Base-by-base conservation (phyloP, 2,888 invertebrate genomes). In the Xestia xanthographa region DNA sequence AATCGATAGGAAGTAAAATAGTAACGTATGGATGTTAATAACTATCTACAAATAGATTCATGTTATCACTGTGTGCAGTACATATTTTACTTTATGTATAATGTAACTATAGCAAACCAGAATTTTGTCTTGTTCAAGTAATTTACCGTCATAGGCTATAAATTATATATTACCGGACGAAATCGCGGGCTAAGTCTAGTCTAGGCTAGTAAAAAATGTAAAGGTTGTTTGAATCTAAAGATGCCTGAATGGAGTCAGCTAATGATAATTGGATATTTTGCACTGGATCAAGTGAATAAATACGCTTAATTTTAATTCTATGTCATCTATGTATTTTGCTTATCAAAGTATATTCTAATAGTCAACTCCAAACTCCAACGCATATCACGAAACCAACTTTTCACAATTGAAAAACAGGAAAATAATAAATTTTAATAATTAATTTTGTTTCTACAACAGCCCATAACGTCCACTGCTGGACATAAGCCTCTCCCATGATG, bases 381-480 rank as follows among this genome's bases (percentile, higher is more conserved):
- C 6, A 6, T 4, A n/a, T 22, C 11, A 9, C 5, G 8, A 65
- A 65, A 48, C 9, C 14, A 58, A 41, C 9, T 41, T 50, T 66
- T 60, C 66, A 50, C n/a, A 14, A 29, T 60, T 29, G 65, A n/a
- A 73, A 75, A 48, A n/a, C 1, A n/a, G 12, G 53, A 53, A n/a
- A 4, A n/a, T 1, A 53, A n/a, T n/a, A 20, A 48, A 2, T 5
- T 20, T 45, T 17, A 14, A 45, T 45, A 41, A 41, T 41, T 41
- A 8, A 2, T 45, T 17, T 34, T 34, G 34, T 43, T 45, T 45
- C 5, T n/a, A n/a, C n/a, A n/a, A n/a, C n/a, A n/a, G n/a, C n/a
- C n/a, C n/a, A n/a, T n/a, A n/a, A n/a, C n/a, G n/a, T n/a, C n/a
- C n/a, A n/a, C n/a, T n/a, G n/a, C n/a, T n/a, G n/a, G n/a, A n/a